Evolutionary conservation across 2,113 vertebrate species (phyloP).

Genomic region (Lamprologus tigripictilis): DNA sequence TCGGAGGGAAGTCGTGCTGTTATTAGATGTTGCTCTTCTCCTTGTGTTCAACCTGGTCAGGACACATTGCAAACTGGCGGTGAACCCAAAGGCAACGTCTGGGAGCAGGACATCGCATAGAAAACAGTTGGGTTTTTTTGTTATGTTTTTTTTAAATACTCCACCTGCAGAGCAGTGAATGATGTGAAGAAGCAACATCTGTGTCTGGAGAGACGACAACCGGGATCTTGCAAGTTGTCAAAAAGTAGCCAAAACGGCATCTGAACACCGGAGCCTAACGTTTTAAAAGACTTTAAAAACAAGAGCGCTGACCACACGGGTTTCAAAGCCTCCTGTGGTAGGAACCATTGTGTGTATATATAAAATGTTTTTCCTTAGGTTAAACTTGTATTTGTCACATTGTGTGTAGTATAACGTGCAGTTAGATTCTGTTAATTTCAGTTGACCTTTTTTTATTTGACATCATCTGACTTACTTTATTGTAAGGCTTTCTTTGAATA

Average conservation of each 20-base stretch:
- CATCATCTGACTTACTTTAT: slow-evolving; percentile 23
- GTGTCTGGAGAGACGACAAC: not conserved
- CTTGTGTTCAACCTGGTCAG: not conserved
- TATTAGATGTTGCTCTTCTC: not conserved
- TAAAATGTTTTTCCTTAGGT: not conserved
- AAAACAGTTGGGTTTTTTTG: not conserved
- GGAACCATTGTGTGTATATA: slow-evolving; percentile 23
- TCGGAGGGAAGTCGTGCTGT: not conserved
- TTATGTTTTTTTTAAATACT: not conserved
- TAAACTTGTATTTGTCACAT: slow-evolving; percentile 15
- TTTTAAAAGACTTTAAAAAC: not conserved
- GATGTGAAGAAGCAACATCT: not conserved
- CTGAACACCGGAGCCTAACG: not conserved
- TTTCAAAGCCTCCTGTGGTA: not conserved
- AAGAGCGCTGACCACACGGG: not conserved
- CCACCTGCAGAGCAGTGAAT: not conserved
- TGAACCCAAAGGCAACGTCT: not conserved
- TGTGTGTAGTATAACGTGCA: not conserved
- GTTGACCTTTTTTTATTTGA: slow-evolving; percentile 17
- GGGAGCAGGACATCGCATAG: not conserved
- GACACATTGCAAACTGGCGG: not conserved
- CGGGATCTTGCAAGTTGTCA: not conserved
- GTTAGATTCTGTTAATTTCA: slow-evolving; percentile 8
- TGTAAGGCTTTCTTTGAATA: slow-evolving; percentile 36
- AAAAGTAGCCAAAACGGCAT: not conserved